phyloP scores from a whole-genome alignment of 2,113 vertebrate genomes.

The Sakesphorus luctuosus region DNA sequence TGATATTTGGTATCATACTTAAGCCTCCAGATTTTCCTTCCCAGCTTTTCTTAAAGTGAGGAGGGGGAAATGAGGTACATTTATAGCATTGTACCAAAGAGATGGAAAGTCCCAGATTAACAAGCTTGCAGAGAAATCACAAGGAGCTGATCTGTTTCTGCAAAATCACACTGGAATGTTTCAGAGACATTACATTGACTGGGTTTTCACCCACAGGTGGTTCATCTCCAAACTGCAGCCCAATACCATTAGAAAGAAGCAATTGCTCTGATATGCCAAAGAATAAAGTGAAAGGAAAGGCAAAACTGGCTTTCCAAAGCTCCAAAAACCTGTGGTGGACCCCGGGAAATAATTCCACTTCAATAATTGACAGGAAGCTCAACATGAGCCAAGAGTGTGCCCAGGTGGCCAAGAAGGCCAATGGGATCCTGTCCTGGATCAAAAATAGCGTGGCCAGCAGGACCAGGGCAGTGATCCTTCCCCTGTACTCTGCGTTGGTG shows the following conservation, averaged over 20 bases:
- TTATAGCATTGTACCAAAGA: background rate
- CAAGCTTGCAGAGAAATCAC: background rate
- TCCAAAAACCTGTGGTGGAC: background rate
- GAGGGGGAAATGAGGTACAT: background rate
- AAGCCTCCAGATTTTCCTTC: background rate
- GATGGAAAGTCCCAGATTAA: background rate
- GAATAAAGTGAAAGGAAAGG: background rate
- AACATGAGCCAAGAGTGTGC: too few relatives aligned
- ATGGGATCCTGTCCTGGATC: too few relatives aligned
- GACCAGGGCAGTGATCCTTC: too few relatives aligned
- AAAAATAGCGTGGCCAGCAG: too few relatives aligned
- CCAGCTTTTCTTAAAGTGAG: background rate
- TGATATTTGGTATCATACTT: background rate
- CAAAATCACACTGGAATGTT: background rate
- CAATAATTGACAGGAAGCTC: too few relatives aligned
- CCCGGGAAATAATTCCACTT: background rate
- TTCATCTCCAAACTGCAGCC: background rate
- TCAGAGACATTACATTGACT: background rate
- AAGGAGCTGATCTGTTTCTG: background rate
- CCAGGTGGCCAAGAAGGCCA: too few relatives aligned
- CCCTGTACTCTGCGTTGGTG: too few relatives aligned
- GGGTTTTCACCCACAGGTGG: background rate
- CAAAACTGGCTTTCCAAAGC: accelerated
- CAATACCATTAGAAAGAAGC: background rate
- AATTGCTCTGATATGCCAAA: background rate